Percentiles rank a stretch among this genome's conserved stretches.
Conservation (phyloP, 2,888 invertebrate genomes). For the Pseudococcus viburni region DNA sequence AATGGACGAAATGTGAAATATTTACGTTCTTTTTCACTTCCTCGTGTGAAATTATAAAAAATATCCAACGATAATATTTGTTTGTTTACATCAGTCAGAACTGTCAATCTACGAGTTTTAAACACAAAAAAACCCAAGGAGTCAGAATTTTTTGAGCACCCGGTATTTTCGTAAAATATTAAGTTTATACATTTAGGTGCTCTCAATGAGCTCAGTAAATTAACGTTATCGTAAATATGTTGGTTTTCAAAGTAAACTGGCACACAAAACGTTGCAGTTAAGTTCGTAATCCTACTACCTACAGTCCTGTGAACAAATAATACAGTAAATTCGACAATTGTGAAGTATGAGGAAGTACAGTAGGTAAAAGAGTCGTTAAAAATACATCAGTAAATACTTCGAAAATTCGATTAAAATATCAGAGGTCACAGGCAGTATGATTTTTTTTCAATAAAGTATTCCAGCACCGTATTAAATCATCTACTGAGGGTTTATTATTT, state of each 20-base stretch:
- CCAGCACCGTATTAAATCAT: not conserved
- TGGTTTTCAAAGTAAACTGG: conserved; percentile 41
- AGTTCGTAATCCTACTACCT: conserved; percentile 24
- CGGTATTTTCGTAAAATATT: not conserved
- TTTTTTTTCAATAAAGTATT: not conserved
- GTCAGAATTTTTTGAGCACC: too few species aligned
- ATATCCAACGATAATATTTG: too few species aligned
- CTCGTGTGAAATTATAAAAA: too few species aligned
- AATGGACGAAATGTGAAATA: too few species aligned
- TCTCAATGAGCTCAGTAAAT: conserved; percentile 21
- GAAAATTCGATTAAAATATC: not conserved
- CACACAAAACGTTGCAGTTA: conserved; percentile 45
- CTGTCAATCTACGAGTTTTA: too few species aligned
- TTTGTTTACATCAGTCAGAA: too few species aligned
- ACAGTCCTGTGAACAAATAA: conserved; percentile 49
- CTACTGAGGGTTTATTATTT: not conserved
- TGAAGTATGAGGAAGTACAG: conserved; percentile 5
- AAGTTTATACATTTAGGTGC: not conserved
- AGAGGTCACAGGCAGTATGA: not conserved
- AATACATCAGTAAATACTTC: not conserved
- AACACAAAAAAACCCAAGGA: too few species aligned
- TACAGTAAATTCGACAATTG: not conserved
- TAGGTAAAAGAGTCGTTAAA: not conserved
- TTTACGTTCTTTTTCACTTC: too few species aligned
- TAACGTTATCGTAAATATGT: conserved; percentile 51